phyloP scores from a whole-genome alignment of 2,888 invertebrate genomes.

The Prosopocoilus inquinatus region DNA sequence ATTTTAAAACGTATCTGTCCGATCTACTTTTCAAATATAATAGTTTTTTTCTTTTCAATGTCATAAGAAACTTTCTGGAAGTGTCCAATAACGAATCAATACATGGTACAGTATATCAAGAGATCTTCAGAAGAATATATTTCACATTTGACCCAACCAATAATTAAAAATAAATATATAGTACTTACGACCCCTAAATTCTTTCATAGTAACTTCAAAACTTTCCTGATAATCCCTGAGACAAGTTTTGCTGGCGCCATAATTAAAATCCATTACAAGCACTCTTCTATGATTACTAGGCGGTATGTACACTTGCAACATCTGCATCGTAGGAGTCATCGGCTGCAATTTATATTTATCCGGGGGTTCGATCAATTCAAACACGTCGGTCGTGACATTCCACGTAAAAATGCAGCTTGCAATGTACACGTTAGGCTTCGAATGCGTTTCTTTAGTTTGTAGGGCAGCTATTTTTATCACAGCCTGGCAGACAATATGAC shows the following conservation, averaged over 20 bases:
- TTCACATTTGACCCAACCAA: no score
- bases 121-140: no score
- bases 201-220: conserved; percentile 40
- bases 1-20: no score
- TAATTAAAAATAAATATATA: no score
- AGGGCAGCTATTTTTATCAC: conserved; percentile 49
- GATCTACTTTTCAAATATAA: no score
- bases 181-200: not conserved
- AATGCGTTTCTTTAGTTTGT: conserved; percentile 33
- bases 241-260: conserved; percentile 34
- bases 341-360: conserved; percentile 38
- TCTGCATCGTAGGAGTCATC: conserved; percentile 30
- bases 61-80: no score
- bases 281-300: conserved; percentile 36
- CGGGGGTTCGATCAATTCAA: conserved; percentile 44
- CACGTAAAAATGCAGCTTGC: conserved; percentile 46
- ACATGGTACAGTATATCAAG: no score
- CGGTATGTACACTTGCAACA: conserved; percentile 35
- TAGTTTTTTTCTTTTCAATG: no score
- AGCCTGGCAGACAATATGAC: conserved; percentile 49
- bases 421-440: conserved; percentile 41
- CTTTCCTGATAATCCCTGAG: conserved; percentile 46
- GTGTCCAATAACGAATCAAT: no score
- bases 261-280: conserved; percentile 40
- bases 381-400: conserved; percentile 46